These are phyloP conservation scores for Tetraodon nigroviridis DNA, from an alignment of 2,113 vertebrate genomes.

Conservation along the genomic window DNA sequence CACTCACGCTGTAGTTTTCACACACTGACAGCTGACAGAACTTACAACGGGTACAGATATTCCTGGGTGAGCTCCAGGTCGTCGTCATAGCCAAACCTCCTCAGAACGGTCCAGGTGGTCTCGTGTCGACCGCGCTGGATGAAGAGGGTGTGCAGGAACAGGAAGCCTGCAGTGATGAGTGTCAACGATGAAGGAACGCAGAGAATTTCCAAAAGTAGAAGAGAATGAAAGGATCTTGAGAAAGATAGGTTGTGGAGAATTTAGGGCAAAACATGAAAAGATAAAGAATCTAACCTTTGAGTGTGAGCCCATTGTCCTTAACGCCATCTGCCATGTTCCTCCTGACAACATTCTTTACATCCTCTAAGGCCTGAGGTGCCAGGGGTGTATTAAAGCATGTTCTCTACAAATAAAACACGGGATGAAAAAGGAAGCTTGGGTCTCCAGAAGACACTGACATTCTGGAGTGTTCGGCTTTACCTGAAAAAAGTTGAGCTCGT, in stretches of 20 bases:
- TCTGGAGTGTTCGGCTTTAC: slow-evolving; percentile 62
- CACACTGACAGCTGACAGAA: slow-evolving; percentile 11
- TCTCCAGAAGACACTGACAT: background rate
- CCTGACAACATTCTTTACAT: slow-evolving; percentile 97
- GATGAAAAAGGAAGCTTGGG: slow-evolving; percentile 3
- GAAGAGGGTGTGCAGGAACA: slow-evolving; percentile 97
- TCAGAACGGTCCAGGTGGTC: slow-evolving; percentile 96
- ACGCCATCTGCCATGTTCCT: slow-evolving; percentile 95
- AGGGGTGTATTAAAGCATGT: slow-evolving; percentile 97
- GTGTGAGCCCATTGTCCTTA: slow-evolving; percentile 88
- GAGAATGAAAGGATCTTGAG: background rate
- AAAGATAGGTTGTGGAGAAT: background rate
- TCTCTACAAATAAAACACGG: slow-evolving; percentile 69
- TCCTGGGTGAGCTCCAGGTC: slow-evolving; percentile 95
- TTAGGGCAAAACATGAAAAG: background rate
- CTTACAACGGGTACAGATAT: slow-evolving; percentile 92
- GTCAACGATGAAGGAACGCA: background rate
- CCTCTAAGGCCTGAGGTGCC: slow-evolving; percentile 95
- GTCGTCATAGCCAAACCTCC: slow-evolving; percentile 94
- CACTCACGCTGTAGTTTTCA: background rate
- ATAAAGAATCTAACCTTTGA: slow-evolving; percentile 80
- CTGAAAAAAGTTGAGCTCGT: slow-evolving; percentile 98
- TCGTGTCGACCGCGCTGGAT: slow-evolving; percentile 97
- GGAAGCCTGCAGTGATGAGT: slow-evolving; percentile 79
- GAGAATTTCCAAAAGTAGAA: background rate